These are phyloP conservation scores for Sapajus apella DNA, from an alignment of 2,113 vertebrate species.

Conservation along the genomic window DNA sequence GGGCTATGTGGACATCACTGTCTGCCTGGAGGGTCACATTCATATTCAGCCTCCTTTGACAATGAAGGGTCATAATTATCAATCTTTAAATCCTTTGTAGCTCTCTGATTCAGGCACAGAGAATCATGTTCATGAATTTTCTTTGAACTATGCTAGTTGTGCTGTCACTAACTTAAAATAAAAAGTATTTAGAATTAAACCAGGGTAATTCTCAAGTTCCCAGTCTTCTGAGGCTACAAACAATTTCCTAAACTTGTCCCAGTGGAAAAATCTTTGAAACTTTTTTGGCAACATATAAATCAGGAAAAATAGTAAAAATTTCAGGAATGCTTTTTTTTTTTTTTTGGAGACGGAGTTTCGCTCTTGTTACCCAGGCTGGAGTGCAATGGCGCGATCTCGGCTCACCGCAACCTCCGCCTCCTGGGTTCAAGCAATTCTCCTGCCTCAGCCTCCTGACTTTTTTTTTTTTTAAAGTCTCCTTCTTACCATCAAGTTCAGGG, in stretches of 20 bases:
- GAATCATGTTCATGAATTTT: neutral
- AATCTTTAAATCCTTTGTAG: neutral
- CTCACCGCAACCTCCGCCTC: no score
- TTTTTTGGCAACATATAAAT: neutral
- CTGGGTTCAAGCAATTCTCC: no score
- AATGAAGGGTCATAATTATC: neutral
- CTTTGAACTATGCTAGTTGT: neutral
- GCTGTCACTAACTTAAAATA: neutral
- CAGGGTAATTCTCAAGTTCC: neutral
- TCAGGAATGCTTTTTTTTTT: neutral
- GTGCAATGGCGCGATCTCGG: no score
- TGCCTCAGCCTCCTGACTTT: no score
- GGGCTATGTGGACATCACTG: rapidly evolving
- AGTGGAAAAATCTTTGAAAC: neutral
- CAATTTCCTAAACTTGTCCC: neutral
- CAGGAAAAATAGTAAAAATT: neutral
- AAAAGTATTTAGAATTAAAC: neutral
- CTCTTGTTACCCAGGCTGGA: no score
- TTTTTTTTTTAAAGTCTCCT: neutral
- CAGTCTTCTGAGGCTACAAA: neutral
- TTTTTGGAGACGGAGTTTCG: no score
- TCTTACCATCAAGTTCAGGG: neutral
- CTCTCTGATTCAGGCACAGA: neutral
- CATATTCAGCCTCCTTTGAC: neutral
- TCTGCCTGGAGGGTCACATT: neutral